Evolutionary conservation across 2,113 vertebrate species (phyloP), one percentile per base, ranked within the genome.

Genomic region (Murina feae): DNA sequence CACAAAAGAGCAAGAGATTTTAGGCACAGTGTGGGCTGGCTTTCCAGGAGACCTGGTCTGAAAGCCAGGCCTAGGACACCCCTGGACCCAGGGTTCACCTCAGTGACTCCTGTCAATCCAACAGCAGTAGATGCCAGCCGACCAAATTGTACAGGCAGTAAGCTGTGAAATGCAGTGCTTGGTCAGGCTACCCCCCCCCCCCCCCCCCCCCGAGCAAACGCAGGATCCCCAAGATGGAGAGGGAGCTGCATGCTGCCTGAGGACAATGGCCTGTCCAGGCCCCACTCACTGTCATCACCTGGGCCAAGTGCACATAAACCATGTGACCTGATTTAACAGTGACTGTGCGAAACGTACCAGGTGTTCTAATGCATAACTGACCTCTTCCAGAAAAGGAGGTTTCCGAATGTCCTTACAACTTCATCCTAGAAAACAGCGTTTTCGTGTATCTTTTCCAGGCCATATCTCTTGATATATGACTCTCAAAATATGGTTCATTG

Each of bases 171-270:
- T 10, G 47, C n/a, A 6, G 18, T 18, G 28, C 63, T 68, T 53
- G 13, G 17, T 39, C 80, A 28, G 44, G 35, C n/a, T 53, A 28
- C 25, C 55, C 9, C 23, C 9, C 23, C 6, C 18, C 1, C 4
- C 9, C 23, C 58, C 58, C 9, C 10, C 3, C 9, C 6, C 0
- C 2, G 1, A 51, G 42, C 53, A 32, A 11, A 79, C 0, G 7
- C 16, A 7, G 14, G 8, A 9, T 37, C 55, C 8, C 10, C 0
- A 18, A 53, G 55, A 21, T 13, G 0, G 1, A 35, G 32, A 7
- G n/a, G 17, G 23, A 35, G 42, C 21, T 23, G 25, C 25, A 4
- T 12, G 20, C 25, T 32, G 23, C 28, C 65, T 3, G 18, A 30
- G 75, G 86, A 68, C 30, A 23, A 6, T 1, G 7, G 35, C 53